A percentile compares a stretch with the other conserved stretches of the same genome.
phyloP scores from a whole-genome alignment of 53 echinoderm and acorn worm genomes.

The Paracentrotus lividus region DNA sequence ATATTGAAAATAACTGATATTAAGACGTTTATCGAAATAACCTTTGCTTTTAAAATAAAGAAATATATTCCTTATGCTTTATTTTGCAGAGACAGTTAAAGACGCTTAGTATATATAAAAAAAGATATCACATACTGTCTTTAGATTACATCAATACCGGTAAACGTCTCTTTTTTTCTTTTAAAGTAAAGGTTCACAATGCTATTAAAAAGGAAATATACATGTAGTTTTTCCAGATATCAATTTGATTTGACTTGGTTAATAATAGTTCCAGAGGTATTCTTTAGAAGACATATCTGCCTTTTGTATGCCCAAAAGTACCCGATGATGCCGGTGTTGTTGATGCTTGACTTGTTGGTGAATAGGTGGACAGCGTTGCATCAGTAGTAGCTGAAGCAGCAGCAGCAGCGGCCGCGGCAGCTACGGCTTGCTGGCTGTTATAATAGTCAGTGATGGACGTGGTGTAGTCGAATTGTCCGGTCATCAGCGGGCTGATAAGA shows the following conservation, averaged over 20 bases:
- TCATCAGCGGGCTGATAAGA: slow-evolving; percentile 75
- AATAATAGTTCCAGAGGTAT: neutral
- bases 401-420: neutral
- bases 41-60: no score
- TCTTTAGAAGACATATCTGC: slow-evolving; percentile 18
- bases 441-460: slow-evolving; percentile 65
- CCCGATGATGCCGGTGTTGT: slow-evolving; percentile 1
- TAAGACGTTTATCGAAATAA: no score
- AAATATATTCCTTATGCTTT: no score
- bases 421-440: slow-evolving; percentile 44
- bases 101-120: no score
- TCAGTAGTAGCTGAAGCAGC: slow-evolving; percentile 9
- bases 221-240: no score
- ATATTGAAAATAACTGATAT: no score
- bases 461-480: slow-evolving; percentile 77
- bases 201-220: no score
- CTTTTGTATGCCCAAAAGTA: slow-evolving; percentile 6
- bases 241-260: neutral
- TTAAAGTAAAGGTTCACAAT: no score
- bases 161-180: no score
- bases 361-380: neutral
- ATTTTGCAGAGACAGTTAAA: no score
- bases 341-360: neutral
- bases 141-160: no score
- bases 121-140: no score